Percentiles rank a stretch among this genome's conserved stretches.
These are phyloP conservation scores for Charadrius vociferus DNA, from an alignment of 2,113 vertebrate species.

Conservation along the genomic window DNA sequence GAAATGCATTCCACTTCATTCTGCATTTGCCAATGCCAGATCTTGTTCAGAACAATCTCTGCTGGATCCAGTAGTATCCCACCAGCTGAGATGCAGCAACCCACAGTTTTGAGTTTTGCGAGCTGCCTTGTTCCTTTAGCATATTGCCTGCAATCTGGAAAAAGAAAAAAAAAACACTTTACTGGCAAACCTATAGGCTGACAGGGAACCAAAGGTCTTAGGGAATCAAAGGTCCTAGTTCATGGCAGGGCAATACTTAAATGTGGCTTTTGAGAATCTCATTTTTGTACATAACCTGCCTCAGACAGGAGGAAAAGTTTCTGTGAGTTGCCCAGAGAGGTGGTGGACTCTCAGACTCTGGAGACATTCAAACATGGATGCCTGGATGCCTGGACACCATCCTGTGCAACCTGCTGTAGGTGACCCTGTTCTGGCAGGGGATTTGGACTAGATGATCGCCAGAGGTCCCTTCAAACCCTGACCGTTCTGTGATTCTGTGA, in stretches of 20 bases:
- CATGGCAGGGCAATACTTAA: background rate
- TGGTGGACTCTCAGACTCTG: too few relatives aligned
- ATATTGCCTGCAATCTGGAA: background rate
- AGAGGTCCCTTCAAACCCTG: too few relatives aligned
- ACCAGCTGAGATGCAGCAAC: background rate
- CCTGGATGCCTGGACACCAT: too few relatives aligned
- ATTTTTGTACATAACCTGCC: background rate
- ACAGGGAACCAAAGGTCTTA: background rate
- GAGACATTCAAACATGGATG: too few relatives aligned
- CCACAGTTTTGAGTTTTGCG: background rate
- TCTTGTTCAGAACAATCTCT: background rate
- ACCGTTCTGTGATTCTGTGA: too few relatives aligned
- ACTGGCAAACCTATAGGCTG: background rate
- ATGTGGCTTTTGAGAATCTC: background rate
- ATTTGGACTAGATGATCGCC: too few relatives aligned
- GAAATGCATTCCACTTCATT: background rate
- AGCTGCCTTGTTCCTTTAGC: background rate
- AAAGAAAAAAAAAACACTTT: fast-evolving
- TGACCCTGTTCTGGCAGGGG: too few relatives aligned
- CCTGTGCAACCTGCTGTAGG: too few relatives aligned
- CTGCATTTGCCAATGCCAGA: background rate
- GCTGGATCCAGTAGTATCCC: background rate
- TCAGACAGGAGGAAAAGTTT: background rate
- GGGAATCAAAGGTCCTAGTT: background rate
- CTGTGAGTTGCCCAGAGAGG: background rate